These are phyloP conservation scores for Naja naja DNA, from an alignment of 2,113 vertebrate species.

Conservation along the genomic window DNA sequence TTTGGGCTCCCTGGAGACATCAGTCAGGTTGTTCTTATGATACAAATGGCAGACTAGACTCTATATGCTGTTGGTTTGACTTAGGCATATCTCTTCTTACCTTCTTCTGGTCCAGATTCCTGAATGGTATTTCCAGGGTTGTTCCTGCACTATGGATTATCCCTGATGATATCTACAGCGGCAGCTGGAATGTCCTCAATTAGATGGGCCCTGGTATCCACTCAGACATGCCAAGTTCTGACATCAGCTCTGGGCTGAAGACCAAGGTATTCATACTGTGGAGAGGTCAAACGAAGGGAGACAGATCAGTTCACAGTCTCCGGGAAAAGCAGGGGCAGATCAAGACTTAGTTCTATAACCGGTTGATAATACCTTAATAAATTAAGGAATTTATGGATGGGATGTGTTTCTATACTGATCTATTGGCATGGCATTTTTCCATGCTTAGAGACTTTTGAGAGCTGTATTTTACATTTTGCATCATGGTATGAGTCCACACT, in stretches of 20 bases:
- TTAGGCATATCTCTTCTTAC: neutral
- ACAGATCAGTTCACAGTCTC: neutral
- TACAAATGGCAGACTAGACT: neutral
- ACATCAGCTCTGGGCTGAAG: neutral
- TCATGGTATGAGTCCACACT: neutral
- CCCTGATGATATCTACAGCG: neutral
- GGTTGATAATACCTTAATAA: neutral
- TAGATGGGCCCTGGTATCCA: neutral
- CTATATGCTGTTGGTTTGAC: neutral
- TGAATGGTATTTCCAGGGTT: neutral
- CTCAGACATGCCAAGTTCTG: neutral
- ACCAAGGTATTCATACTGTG: neutral
- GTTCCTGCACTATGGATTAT: neutral
- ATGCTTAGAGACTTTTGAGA: neutral
- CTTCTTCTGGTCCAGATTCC: neutral
- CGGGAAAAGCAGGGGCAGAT: neutral
- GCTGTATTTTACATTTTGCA: neutral
- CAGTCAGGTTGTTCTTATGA: neutral
- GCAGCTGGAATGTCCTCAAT: neutral
- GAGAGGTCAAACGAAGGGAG: neutral
- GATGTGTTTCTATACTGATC: neutral
- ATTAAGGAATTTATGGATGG: neutral
- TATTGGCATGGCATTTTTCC: neutral
- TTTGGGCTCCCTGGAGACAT: neutral
- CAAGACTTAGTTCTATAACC: neutral